Conservation (phyloP, 2,888 invertebrate species). For the Bellardia bayeri region DNA sequence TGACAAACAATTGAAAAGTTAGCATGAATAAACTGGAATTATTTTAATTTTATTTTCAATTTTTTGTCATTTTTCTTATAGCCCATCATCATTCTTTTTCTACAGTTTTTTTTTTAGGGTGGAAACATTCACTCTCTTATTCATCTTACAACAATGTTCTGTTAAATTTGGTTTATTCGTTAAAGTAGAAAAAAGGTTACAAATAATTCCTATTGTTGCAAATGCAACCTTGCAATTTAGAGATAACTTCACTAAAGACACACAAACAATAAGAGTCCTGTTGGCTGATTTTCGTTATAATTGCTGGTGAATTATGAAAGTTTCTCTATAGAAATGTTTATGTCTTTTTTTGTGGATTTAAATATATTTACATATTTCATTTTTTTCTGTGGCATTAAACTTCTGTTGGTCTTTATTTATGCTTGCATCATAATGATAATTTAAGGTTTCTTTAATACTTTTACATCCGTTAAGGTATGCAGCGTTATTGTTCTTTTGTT, state of each 20-base stretch:
- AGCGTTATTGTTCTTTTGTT: conserved; percentile 6
- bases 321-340: background rate
- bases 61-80: background rate
- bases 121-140: background rate
- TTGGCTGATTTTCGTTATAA: conserved; percentile 10
- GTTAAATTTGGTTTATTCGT: background rate
- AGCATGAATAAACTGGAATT: background rate
- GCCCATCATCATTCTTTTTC: background rate
- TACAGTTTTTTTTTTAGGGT: background rate
- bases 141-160: background rate
- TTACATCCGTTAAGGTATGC: conserved; percentile 11
- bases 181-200: conserved; percentile 6
- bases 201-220: conserved; percentile 54
- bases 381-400: conserved; percentile 8
- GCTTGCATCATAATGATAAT: conserved; percentile 34
- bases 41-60: background rate
- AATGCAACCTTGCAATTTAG: conserved; percentile 59
- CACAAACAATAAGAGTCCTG: conserved; percentile 6
- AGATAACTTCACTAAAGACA: conserved; percentile 32
- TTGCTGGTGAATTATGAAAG: conserved; percentile 4
- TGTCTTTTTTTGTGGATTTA: conserved; percentile 13
- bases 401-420: conserved; percentile 17
- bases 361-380: background rate
- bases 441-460: conserved; percentile 16
- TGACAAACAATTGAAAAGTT: background rate